A percentile compares a stretch with the other conserved stretches of the same genome.
Conservation (phyloP, 2,888 invertebrate species). For the Drosophila fungiperda region DNA sequence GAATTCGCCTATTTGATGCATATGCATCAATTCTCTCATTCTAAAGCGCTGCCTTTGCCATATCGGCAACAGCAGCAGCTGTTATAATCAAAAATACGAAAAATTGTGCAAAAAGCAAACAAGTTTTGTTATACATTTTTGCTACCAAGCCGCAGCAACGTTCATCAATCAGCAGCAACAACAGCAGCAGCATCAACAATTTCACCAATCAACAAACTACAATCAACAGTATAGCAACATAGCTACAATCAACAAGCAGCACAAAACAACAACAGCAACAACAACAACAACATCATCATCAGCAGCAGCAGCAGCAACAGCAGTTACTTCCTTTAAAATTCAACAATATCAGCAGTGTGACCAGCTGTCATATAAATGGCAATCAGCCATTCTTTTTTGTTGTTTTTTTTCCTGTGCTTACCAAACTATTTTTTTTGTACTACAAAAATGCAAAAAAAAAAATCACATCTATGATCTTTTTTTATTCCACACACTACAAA, state of each 20-base stretch:
- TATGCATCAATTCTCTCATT: slow-evolving; percentile 28
- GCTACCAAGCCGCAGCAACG: slow-evolving; percentile 24
- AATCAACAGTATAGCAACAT: slow-evolving; percentile 18
- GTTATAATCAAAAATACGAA: slow-evolving; percentile 19
- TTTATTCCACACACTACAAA: background rate
- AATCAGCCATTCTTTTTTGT: slow-evolving; percentile 23
- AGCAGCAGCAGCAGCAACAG: slow-evolving; percentile 19
- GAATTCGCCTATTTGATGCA: slow-evolving; percentile 41
- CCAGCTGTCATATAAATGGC: slow-evolving; percentile 12
- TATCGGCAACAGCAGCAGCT: slow-evolving; percentile 6
- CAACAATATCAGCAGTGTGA: slow-evolving; percentile 30
- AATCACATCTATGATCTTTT: background rate
- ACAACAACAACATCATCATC: background rate
- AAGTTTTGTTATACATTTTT: slow-evolving; percentile 8
- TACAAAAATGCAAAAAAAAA: background rate
- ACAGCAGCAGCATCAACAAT: slow-evolving; percentile 22
- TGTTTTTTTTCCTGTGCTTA: slow-evolving; percentile 52
- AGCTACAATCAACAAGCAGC: slow-evolving; percentile 30
- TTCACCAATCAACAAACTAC: slow-evolving; percentile 31
- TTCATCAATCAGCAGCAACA: slow-evolving; percentile 27
- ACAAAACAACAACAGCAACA: slow-evolving; percentile 15
- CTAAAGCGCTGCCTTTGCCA: slow-evolving; percentile 25
- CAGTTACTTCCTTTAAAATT: slow-evolving; percentile 11
- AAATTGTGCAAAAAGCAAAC: slow-evolving; percentile 5
- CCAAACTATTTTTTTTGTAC: slow-evolving; percentile 2